phyloP scores from a whole-genome alignment of 2,888 invertebrate species.

The Cremastinae sp. region DNA sequence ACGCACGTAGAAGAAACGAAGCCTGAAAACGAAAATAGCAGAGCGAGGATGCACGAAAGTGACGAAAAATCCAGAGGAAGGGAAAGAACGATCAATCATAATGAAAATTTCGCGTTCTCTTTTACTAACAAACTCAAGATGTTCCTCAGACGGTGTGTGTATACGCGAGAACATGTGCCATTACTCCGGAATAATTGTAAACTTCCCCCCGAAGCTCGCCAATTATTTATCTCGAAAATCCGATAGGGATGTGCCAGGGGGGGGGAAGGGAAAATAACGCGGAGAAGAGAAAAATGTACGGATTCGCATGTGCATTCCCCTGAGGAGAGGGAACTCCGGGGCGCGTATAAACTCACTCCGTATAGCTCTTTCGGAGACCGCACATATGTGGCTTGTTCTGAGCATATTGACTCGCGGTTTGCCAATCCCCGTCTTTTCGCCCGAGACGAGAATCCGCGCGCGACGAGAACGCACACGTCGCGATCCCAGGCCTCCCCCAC shows the following conservation, averaged over 20 bases:
- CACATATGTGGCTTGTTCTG: constrained; percentile 50
- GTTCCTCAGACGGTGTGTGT: constrained; percentile 40
- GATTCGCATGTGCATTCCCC: constrained; percentile 45
- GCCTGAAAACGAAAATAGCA: not conserved
- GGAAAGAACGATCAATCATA: constrained; percentile 49
- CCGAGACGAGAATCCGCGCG: constrained; percentile 19
- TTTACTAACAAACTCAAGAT: constrained; percentile 60
- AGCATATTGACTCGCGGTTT: constrained; percentile 23
- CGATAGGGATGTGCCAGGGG: constrained; percentile 42
- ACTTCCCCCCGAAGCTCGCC: constrained; percentile 45
- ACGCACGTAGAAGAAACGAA: not conserved
- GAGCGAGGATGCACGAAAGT: not conserved
- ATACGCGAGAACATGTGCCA: constrained; percentile 54
- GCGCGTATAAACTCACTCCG: constrained; percentile 24
- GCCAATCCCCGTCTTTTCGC: constrained; percentile 31
- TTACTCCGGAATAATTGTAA: constrained; percentile 50
- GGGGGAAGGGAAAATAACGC: constrained; percentile 23
- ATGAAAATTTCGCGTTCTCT: constrained; percentile 50
- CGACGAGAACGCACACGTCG: constrained; percentile 71
- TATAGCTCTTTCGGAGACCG: constrained; percentile 20
- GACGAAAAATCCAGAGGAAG: not conserved
- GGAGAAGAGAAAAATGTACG: constrained; percentile 15
- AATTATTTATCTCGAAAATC: constrained; percentile 57
- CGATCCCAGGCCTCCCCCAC: constrained; percentile 58
- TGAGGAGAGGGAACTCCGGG: constrained; percentile 31